phyloP scores from a whole-genome alignment of 2,113 vertebrate genomes.

The Tachysurus fulvidraco region DNA sequence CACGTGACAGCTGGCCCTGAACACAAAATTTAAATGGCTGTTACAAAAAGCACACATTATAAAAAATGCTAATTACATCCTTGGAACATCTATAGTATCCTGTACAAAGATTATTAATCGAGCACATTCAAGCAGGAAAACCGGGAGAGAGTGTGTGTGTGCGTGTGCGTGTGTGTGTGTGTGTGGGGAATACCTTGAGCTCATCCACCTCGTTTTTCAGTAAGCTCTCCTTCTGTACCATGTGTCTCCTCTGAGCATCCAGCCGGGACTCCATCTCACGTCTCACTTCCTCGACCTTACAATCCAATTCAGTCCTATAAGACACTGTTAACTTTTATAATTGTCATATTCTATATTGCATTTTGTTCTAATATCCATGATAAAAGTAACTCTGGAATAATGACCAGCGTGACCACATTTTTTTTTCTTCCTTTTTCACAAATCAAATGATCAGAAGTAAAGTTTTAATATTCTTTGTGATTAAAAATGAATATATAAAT shows the following conservation, averaged over 20 bases:
- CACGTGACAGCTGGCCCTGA: slow-evolving; percentile 81
- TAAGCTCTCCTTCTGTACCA: slow-evolving; percentile 87
- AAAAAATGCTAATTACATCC: neutral
- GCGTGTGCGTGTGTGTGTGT: neutral
- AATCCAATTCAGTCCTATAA: slow-evolving; percentile 83
- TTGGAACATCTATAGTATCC: neutral
- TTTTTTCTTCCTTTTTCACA: neutral
- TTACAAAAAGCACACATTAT: neutral
- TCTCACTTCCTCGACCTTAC: slow-evolving; percentile 84
- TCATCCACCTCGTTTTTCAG: slow-evolving; percentile 86
- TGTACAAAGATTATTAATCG: neutral
- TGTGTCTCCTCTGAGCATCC: slow-evolving; percentile 88
- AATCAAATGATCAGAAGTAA: neutral
- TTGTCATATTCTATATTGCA: neutral
- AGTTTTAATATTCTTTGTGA: no score
- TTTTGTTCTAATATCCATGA: neutral
- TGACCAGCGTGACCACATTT: no score
- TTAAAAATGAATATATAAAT: no score
- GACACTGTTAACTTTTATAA: neutral
- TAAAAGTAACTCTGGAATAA: neutral
- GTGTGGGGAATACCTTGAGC: slow-evolving; percentile 76
- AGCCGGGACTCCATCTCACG: slow-evolving; percentile 87
- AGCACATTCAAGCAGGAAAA: neutral
- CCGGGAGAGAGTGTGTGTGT: neutral
- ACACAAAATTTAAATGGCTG: slow-evolving; percentile 15